Evolutionary conservation across 1,140 invertebrate species (phyloP).

Genomic region (Dreissena polymorpha): DNA sequence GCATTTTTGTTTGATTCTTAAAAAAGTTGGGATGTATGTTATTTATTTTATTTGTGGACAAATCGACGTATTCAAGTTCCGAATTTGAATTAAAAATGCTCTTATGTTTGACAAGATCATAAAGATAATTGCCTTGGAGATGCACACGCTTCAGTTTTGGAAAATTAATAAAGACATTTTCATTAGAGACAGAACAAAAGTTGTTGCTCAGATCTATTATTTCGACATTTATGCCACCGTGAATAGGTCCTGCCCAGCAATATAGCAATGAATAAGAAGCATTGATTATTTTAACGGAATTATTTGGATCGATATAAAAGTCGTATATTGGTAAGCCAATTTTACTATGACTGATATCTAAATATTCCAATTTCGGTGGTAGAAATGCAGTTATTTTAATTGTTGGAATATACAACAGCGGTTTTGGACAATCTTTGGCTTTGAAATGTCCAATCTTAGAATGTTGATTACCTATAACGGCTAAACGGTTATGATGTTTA

Average conservation of each 20-base stretch:
- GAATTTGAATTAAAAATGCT: background rate
- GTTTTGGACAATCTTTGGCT: too few relatives aligned
- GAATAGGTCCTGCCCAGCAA: slow-evolving; percentile 20
- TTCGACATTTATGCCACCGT: slow-evolving; percentile 10
- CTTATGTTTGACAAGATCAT: background rate
- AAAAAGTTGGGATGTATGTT: background rate
- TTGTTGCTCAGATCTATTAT: background rate
- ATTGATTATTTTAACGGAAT: background rate
- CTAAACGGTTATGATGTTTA: too few relatives aligned
- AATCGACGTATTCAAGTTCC: background rate
- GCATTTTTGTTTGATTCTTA: background rate
- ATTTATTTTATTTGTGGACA: background rate
- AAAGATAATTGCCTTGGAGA: slow-evolving; percentile 4
- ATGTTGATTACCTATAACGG: background rate
- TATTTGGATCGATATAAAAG: background rate
- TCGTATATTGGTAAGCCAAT: background rate
- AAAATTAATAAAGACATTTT: background rate
- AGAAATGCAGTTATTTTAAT: background rate
- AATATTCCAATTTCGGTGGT: background rate
- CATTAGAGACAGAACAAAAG: background rate
- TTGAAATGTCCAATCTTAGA: background rate
- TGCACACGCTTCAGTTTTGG: background rate
- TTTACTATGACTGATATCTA: slow-evolving; percentile 21
- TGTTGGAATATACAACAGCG: background rate
- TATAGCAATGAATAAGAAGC: slow-evolving; percentile 6